Evolutionary conservation across 1,140 invertebrate genomes (phyloP), one percentile per base, ranked within the genome.

Genomic region (Drosophila sucinea): DNA sequence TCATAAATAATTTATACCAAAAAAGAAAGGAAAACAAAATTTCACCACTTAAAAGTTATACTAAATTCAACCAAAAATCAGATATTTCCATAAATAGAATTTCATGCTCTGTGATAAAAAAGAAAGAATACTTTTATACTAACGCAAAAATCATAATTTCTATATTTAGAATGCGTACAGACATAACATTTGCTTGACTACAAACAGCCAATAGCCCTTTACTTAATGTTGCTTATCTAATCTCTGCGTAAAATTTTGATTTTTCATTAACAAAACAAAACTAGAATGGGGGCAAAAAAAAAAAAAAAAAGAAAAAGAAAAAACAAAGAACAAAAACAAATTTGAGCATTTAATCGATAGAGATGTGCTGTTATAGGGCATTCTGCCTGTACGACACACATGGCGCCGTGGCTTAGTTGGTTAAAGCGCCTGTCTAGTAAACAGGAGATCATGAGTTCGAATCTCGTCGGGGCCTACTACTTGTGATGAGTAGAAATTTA

Each of bases 401-500:
- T 51, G 93, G 93, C 93, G 93, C 93, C 93, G 93, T 94, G 93
- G 93, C 93, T 94, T 94, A 94, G 93, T 94, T 93, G 93, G 93
- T 94, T 93, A 94, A 94, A 94, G 93, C 93, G 93, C 93, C 93
- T 94, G 93, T 94, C 93, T 93, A 94, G 93, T 94, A 94, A 94
- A 94, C 93, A 94, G 93, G 93, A 94, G 93, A 94, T 94, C 93
- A 91, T 91, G 93, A 93, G 93, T 94, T 94, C 93, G 93, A 94
- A 94, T 94, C 93, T 93, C 93, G 92, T 91, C 93, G 93, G 93
- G 92, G 93, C 93, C 93, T 92, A 27, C 44, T 51, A 51, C 44
- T 51, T 51, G 44, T 27, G 1, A 51, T 3, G 8, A 27, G 44
- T 51, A 8, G 23, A 51, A 51, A 27, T 3, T 51, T 3, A 0